Evolutionary conservation across 1,140 invertebrate species (phyloP).

Genomic region (Trinorchestia longiramus): DNA sequence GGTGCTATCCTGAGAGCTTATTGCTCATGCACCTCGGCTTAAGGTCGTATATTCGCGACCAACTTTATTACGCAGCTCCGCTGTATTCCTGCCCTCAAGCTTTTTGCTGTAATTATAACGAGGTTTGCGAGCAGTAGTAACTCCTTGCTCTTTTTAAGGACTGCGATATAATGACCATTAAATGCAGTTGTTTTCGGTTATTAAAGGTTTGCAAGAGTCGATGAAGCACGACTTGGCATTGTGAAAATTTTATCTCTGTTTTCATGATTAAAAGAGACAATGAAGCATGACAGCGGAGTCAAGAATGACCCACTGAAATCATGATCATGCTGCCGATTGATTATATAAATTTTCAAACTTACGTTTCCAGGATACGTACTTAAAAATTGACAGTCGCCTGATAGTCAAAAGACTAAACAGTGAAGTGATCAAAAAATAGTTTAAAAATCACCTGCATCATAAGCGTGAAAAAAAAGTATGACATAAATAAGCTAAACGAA

Average conservation of each 20-base stretch:
- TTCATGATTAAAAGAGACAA: no score
- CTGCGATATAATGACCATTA: constrained; percentile 20
- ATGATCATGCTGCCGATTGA: no score
- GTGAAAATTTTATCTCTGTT: neutral
- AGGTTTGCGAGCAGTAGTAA: constrained; percentile 27
- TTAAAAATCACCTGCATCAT: no score
- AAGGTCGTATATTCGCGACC: neutral
- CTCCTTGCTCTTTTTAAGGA: neutral
- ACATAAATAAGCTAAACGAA: no score
- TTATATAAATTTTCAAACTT: no score
- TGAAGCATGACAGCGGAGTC: no score
- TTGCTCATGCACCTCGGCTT: neutral
- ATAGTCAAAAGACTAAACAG: no score
- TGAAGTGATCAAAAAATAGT: no score
- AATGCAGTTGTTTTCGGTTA: neutral
- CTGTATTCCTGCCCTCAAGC: neutral
- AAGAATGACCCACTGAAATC: no score
- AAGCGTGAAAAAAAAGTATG: no score
- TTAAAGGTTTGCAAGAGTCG: neutral
- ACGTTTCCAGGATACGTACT: no score
- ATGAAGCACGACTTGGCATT: neutral
- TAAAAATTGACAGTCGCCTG: no score
- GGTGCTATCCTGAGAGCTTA: neutral
- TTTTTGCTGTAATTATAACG: constrained; percentile 39
- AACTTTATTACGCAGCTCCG: neutral